Base-by-base conservation (phyloP, 2,797 vertebrate genomes). In the Myoxocephalus aenaeus region DNA sequence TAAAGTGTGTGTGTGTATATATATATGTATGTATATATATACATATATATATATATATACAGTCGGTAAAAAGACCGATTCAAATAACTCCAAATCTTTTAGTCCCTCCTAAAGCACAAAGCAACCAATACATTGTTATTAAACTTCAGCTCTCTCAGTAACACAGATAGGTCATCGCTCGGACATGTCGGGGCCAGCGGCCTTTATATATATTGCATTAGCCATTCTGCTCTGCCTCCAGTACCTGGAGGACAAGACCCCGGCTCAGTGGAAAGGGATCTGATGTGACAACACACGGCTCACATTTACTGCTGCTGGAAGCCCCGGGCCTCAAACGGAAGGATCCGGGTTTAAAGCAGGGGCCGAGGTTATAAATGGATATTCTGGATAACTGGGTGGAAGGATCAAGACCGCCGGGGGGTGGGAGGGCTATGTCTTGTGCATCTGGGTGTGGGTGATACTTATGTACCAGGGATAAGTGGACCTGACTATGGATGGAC, bases 201-300 rank as follows among this genome's bases (percentile, higher is more conserved):
- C 57, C 42, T 79, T 20, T 50, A 61, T 67, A 73, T 76, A 90
- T 76, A 90, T 82, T 1, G 17, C 14, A 9, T 90, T 86, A 80
- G 77, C 69, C 59, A 36, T 82, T 75, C 70, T 82, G 73, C 63
- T 79, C 75, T 76, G 73, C 42, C 62, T 88, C 66, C 63, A 15
- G 65, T 58, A 77, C 80, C 73, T 81, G 73, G 62, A 83, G 77
- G 73, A 84, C 38, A 70, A 57, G 71, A 73, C 68, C 70, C n/a
- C 3, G 57, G 25, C 38, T 50, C 29, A 10, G 29, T 22, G 51
- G 59, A 80, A 87, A 79, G 1, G 40, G 86, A 90, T 84, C 25
- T 14, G 46, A 86, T 90, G 76, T 86, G 90, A 89, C 87, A 82
- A 77, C 44, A 48, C 65, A 40, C 22, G 63, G 50, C 44, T 71